Percentiles rank a stretch among this genome's conserved stretches.
phyloP scores from a whole-genome alignment of 2,113 vertebrate genomes.

The Bubo scandiacus region DNA sequence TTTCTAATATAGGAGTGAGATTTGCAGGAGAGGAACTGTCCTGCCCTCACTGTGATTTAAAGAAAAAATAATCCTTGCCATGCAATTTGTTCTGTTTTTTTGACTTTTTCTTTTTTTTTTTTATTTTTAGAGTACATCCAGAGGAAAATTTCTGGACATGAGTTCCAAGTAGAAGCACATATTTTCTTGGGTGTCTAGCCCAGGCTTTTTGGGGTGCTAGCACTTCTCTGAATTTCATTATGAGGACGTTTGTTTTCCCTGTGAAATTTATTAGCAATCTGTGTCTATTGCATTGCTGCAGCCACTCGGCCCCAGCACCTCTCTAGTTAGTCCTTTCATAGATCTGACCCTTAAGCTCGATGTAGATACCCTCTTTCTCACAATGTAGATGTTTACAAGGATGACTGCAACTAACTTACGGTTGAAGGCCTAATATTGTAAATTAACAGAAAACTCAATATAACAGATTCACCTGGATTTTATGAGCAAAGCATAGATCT shows the following conservation, averaged over 20 bases:
- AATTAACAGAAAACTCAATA: neutral
- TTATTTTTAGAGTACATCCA: neutral
- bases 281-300: neutral
- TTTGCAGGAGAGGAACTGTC: neutral
- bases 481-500: neutral
- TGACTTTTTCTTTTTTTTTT: fast-evolving
- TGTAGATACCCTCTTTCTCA: neutral
- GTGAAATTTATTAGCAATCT: neutral
- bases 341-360: neutral
- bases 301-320: neutral
- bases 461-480: neutral
- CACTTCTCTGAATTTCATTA: neutral
- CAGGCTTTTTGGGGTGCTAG: neutral
- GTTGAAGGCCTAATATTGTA: neutral
- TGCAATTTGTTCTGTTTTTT: neutral
- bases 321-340: neutral
- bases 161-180: neutral
- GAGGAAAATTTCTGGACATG: fast-evolving
- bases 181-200: neutral
- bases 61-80: neutral
- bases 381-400: neutral
- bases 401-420: neutral
- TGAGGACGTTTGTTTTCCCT: neutral
- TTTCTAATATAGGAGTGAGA: neutral
- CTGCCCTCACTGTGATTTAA: neutral